These are phyloP conservation scores for Maccullochella peelii DNA, from an alignment of 2,113 vertebrate genomes.

Conservation along the genomic window DNA sequence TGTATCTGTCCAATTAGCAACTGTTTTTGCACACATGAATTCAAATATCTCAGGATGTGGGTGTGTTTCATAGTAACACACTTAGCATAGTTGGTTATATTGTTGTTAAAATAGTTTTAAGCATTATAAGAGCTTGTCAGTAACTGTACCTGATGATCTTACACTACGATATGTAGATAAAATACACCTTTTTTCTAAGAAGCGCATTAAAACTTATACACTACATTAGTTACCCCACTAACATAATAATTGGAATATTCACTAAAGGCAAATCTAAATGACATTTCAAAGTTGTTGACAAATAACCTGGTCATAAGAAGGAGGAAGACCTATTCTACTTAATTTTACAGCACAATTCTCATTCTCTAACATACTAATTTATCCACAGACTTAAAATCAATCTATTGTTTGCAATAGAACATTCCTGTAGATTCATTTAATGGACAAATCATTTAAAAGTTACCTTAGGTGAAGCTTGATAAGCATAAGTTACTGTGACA, in stretches of 20 bases:
- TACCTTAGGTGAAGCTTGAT: background rate
- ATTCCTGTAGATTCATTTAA: background rate
- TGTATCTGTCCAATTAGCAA: constrained; percentile 59
- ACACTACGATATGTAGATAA: background rate
- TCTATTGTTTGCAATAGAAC: background rate
- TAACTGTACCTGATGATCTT: background rate
- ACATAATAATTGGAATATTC: background rate
- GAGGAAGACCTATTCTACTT: background rate
- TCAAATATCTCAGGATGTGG: constrained; percentile 8
- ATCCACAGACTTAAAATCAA: background rate
- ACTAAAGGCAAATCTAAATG: background rate
- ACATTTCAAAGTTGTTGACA: background rate
- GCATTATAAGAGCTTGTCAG: background rate
- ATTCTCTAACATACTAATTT: background rate
- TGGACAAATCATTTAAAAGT: background rate
- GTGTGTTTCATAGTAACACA: constrained; percentile 21
- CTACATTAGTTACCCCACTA: too few species aligned
- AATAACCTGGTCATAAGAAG: background rate
- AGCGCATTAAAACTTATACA: background rate
- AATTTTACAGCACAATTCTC: background rate
- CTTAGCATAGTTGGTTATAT: background rate
- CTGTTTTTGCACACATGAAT: constrained; percentile 42
- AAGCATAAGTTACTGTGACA: background rate
- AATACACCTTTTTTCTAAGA: background rate
- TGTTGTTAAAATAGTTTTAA: constrained; percentile 6